A percentile compares a stretch with the other conserved stretches of the same genome.
These are phyloP conservation scores for Coreoperca whiteheadi DNA, from an alignment of 2,113 vertebrate genomes.

Conservation along the genomic window DNA sequence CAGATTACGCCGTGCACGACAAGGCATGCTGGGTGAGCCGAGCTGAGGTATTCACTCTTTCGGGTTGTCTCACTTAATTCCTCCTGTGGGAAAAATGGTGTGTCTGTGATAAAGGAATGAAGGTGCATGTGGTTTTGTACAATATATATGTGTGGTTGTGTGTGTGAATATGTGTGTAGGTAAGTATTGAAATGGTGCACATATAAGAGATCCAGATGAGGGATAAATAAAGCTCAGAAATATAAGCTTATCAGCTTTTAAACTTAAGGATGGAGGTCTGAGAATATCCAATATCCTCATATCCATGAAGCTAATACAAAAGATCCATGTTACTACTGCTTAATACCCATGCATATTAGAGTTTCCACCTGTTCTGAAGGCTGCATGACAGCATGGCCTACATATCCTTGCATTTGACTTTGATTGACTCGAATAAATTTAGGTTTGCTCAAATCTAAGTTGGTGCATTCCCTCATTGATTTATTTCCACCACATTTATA, in stretches of 20 bases:
- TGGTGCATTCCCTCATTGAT: slow-evolving; percentile 69
- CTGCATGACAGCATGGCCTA: background rate
- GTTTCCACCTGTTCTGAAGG: slow-evolving; percentile 5
- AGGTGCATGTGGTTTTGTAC: slow-evolving; percentile 15
- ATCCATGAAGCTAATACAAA: slow-evolving; percentile 18
- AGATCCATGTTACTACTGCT: background rate
- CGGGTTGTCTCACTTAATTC: slow-evolving; percentile 58
- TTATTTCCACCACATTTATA: slow-evolving; percentile 71
- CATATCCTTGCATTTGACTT: slow-evolving; percentile 65
- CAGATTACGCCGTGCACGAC: slow-evolving; percentile 86
- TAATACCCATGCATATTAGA: background rate
- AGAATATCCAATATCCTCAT: background rate
- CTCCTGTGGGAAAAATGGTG: slow-evolving; percentile 62
- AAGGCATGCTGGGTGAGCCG: slow-evolving; percentile 75
- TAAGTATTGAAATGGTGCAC: slow-evolving; percentile 9
- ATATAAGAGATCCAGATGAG: background rate
- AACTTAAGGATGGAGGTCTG: background rate
- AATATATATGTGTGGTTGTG: background rate
- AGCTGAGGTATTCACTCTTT: slow-evolving; percentile 86
- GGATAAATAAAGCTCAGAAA: background rate
- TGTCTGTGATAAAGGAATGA: slow-evolving; percentile 36
- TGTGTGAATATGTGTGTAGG: background rate
- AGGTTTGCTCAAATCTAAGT: slow-evolving; percentile 64
- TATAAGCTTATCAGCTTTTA: slow-evolving; percentile 3
- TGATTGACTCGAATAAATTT: slow-evolving; percentile 71